Evolutionary conservation across 1,140 invertebrate species (phyloP).

Genomic region (Zaprionus africanus): DNA sequence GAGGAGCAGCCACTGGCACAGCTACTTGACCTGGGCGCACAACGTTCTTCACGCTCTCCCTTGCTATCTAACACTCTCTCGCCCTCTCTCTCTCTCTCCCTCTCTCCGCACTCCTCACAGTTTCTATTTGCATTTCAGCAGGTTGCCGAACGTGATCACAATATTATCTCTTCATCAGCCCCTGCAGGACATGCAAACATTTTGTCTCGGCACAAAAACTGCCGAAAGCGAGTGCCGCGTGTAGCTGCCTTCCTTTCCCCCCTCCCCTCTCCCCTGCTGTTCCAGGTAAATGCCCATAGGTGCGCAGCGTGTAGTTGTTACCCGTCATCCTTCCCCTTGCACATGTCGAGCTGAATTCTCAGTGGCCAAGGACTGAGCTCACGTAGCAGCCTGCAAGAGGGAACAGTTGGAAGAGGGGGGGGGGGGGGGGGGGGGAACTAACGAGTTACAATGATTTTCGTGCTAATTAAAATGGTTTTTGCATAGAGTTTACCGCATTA

Average conservation of each 20-base stretch:
- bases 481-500: slow-evolving; percentile 81
- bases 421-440: slow-evolving; percentile 36
- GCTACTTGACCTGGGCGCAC: slow-evolving; percentile 18
- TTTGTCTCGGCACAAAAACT: slow-evolving; percentile 36
- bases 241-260: slow-evolving; percentile 13
- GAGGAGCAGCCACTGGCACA: not conserved
- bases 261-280: not conserved
- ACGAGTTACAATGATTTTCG: slow-evolving; percentile 82
- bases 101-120: not conserved
- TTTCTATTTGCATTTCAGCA: slow-evolving; percentile 78
- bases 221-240: slow-evolving; percentile 35
- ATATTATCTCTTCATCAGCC: slow-evolving; percentile 83
- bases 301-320: slow-evolving; percentile 17
- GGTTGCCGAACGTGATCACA: slow-evolving; percentile 82
- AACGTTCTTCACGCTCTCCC: not conserved
- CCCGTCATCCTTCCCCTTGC: not conserved
- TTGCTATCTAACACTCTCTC: not conserved
- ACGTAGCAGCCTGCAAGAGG: slow-evolving; percentile 12
- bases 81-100: not conserved
- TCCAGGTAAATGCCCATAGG: slow-evolving; percentile 7
- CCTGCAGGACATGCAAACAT: slow-evolving; percentile 50
- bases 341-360: slow-evolving; percentile 39
- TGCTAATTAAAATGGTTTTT: slow-evolving; percentile 84
- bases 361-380: slow-evolving; percentile 36
- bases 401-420: not conserved